phyloP scores from a whole-genome alignment of 2,888 invertebrate species.

The Agonopterix heracliana region DNA sequence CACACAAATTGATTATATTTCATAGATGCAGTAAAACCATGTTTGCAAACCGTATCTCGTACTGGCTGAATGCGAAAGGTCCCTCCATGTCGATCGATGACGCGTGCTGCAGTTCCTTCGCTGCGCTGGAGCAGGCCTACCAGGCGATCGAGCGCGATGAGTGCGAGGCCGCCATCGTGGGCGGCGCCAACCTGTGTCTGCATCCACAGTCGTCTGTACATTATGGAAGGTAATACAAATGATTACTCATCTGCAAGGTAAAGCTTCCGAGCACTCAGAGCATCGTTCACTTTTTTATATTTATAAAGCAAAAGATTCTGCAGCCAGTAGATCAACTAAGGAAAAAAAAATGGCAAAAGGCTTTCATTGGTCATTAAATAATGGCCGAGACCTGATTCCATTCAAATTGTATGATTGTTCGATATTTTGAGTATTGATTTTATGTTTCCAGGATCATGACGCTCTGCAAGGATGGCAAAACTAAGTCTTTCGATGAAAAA shows the following conservation, averaged over 20 bases:
- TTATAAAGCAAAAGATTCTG: no score
- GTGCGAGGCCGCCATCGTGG: conserved; percentile 76
- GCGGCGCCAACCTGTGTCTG: conserved; percentile 74
- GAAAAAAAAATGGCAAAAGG: no score
- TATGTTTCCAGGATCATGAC: conserved; percentile 27
- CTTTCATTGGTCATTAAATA: no score
- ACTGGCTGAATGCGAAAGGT: conserved; percentile 57
- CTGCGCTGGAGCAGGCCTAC: conserved; percentile 45
- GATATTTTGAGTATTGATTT: neutral
- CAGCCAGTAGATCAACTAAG: no score
- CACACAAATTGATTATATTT: no score
- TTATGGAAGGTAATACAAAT: conserved; percentile 34
- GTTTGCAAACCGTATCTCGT: conserved; percentile 59
- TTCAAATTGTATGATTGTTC: no score
- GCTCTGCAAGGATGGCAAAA: conserved; percentile 86
- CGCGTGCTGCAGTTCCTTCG: conserved; percentile 45
- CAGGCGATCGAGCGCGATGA: conserved; percentile 41
- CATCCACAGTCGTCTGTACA: conserved; percentile 67
- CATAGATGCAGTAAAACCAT: conserved; percentile 51
- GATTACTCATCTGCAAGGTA: neutral
- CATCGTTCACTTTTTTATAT: neutral
- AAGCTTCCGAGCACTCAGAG: neutral
- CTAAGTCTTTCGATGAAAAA: conserved; percentile 89
- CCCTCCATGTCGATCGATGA: conserved; percentile 49
- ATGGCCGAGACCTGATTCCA: no score